Evolutionary conservation across 2,797 vertebrate genomes (phyloP).

Genomic region (Argentina silus): DNA sequence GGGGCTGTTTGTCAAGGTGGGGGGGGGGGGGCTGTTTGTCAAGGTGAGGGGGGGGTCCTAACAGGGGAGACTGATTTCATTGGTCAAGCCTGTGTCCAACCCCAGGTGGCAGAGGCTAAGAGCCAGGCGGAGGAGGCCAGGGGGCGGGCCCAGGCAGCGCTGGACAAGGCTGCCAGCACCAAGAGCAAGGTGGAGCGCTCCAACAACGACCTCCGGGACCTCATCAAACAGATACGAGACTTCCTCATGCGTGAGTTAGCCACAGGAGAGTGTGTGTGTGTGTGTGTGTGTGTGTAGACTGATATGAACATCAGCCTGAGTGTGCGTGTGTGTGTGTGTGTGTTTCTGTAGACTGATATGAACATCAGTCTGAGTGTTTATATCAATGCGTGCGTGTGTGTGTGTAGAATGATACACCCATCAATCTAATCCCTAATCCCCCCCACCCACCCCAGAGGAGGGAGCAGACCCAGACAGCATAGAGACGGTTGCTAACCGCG

Average conservation of each 20-base stretch:
- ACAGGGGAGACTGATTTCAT: no score
- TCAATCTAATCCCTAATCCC: background rate
- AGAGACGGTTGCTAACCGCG: slow-evolving; percentile 88
- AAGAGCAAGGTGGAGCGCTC: slow-evolving; percentile 89
- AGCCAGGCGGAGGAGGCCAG: slow-evolving; percentile 88
- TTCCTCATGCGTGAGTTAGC: slow-evolving; percentile 93
- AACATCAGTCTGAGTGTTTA: no score
- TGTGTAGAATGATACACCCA: no score
- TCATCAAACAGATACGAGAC: slow-evolving; percentile 92
- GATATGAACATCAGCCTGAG: background rate
- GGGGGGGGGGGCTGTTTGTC: no score
- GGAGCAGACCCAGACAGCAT: slow-evolving; percentile 96
- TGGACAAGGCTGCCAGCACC: slow-evolving; percentile 90
- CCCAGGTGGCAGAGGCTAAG: slow-evolving; percentile 89
- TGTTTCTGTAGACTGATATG: no score
- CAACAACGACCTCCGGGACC: slow-evolving; percentile 91
- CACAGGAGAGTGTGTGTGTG: background rate
- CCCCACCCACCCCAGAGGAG: slow-evolving; percentile 81
- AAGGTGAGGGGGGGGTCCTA: no score
- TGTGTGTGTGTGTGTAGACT: background rate
- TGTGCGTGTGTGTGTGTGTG: no score
- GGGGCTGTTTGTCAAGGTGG: no score
- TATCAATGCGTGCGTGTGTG: no score
- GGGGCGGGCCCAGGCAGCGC: slow-evolving; percentile 83
- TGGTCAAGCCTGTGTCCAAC: no score